Evolutionary conservation across 1,140 invertebrate species (phyloP).

Genomic region (Phortica variegata): DNA sequence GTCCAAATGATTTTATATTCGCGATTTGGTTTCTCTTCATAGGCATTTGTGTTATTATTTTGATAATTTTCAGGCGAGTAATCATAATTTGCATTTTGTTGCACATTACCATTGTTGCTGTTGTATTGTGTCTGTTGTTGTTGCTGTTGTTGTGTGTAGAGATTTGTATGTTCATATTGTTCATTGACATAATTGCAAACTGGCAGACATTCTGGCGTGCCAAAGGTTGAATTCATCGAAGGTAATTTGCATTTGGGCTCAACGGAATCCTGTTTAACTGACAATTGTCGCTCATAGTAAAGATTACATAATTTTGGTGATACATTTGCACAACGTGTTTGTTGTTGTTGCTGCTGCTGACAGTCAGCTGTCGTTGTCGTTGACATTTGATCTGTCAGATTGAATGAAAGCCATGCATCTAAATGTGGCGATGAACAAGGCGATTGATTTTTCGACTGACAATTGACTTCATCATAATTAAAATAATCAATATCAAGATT

Average conservation of each 20-base stretch:
- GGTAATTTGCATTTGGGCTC: slow-evolving; percentile 28
- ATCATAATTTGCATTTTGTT: slow-evolving; percentile 10
- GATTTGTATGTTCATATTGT: slow-evolving; percentile 32
- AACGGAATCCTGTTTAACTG: slow-evolving; percentile 18
- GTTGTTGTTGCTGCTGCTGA: not conserved
- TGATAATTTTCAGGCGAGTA: slow-evolving; percentile 37
- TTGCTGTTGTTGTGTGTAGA: slow-evolving; percentile 22
- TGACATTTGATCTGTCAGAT: slow-evolving; percentile 31
- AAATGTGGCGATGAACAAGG: slow-evolving; percentile 54
- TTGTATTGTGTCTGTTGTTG: not conserved
- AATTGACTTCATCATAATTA: slow-evolving; percentile 57
- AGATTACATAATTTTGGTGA: slow-evolving; percentile 41
- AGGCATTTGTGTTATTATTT: slow-evolving; percentile 31
- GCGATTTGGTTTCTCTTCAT: slow-evolving; percentile 43
- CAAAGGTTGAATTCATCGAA: slow-evolving; percentile 52
- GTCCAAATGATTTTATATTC: slow-evolving; percentile 54
- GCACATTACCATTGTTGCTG: slow-evolving; percentile 4
- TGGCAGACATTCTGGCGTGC: slow-evolving; percentile 44
- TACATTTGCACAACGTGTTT: not conserved
- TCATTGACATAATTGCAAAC: slow-evolving; percentile 27
- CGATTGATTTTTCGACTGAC: slow-evolving; percentile 56
- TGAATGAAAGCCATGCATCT: slow-evolving; percentile 54
- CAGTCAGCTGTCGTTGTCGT: not conserved
- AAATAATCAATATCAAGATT: slow-evolving; percentile 55
- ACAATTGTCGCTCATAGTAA: slow-evolving; percentile 20